These are phyloP conservation scores for Dicentrarchus labrax DNA, from an alignment of 2,113 vertebrate species.

Conservation along the genomic window DNA sequence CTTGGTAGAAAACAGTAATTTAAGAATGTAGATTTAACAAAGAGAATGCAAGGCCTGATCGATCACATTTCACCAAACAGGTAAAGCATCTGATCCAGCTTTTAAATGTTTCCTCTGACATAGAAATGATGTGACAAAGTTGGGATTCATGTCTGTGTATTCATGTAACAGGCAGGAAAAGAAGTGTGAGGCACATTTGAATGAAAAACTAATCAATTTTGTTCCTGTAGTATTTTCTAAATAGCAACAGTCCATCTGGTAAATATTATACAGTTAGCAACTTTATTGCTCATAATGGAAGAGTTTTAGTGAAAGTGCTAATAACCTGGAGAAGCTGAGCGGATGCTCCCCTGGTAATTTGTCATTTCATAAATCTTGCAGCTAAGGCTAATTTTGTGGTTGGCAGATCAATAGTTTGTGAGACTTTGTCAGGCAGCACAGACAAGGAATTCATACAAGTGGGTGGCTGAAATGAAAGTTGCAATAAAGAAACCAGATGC, in stretches of 20 bases:
- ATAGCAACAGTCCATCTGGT: not conserved
- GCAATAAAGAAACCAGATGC: slow-evolving; percentile 53
- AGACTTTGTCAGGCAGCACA: slow-evolving; percentile 49
- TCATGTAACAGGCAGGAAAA: not conserved
- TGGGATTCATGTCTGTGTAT: slow-evolving; percentile 8
- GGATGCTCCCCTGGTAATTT: slow-evolving; percentile 24
- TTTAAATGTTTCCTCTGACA: slow-evolving; percentile 16
- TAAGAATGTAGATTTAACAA: slow-evolving; percentile 11
- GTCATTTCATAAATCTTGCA: slow-evolving; percentile 42
- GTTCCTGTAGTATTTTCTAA: not conserved
- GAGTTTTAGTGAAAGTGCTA: slow-evolving; percentile 20
- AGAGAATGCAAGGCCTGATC: not conserved
- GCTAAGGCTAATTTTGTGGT: slow-evolving; percentile 44
- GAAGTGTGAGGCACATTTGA: not conserved
- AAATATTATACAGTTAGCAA: slow-evolving; percentile 4
- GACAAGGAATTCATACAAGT: slow-evolving; percentile 31
- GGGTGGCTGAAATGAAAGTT: slow-evolving; percentile 44
- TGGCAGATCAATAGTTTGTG: slow-evolving; percentile 24
- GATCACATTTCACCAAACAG: slow-evolving; percentile 2
- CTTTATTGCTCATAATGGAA: not conserved
- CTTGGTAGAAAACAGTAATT: not conserved
- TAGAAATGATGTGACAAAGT: slow-evolving; percentile 7
- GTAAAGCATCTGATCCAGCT: not conserved
- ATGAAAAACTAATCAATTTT: not conserved
- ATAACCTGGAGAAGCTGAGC: not conserved